A percentile compares a stretch with the other conserved stretches of the same genome.
phyloP scores from a whole-genome alignment of 2,797 vertebrate genomes.

The Catostomus latipinnis region DNA sequence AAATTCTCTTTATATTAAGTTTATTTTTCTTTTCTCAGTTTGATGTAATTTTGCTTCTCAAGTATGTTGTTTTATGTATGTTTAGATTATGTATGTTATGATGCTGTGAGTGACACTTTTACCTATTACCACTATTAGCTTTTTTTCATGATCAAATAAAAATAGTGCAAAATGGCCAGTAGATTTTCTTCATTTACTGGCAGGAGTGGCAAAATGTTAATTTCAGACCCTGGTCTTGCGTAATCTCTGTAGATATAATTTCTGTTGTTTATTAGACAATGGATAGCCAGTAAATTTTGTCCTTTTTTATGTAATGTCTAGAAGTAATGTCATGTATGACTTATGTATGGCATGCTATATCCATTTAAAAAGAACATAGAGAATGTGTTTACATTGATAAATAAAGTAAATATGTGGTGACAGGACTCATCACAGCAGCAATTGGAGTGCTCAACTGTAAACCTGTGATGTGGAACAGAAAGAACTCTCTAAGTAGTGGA shows the following conservation, averaged over 20 bases:
- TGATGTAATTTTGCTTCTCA: no score
- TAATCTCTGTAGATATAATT: constrained; percentile 17
- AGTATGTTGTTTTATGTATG: no score
- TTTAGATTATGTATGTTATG: no score
- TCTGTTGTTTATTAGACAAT: not conserved
- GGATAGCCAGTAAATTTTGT: not conserved
- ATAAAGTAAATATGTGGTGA: constrained; percentile 69
- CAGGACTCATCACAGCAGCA: constrained; percentile 58
- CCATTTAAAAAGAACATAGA: constrained; percentile 7
- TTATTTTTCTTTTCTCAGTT: no score
- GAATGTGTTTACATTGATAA: constrained; percentile 57
- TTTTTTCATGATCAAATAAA: no score
- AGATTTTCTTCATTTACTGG: no score
- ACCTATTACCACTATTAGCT: no score
- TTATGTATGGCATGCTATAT: constrained; percentile 22
- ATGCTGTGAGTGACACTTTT: no score
- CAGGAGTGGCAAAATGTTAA: no score
- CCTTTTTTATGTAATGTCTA: not conserved
- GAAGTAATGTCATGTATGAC: not conserved
- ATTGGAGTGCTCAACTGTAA: not conserved
- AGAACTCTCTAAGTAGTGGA: constrained; percentile 19
- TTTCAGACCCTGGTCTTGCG: not conserved
- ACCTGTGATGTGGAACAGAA: constrained; percentile 14
- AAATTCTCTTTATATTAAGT: no score
- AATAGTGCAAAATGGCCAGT: no score